Evolutionary conservation across 2,113 vertebrate genomes (phyloP).

Genomic region (Vulpes lagopus): DNA sequence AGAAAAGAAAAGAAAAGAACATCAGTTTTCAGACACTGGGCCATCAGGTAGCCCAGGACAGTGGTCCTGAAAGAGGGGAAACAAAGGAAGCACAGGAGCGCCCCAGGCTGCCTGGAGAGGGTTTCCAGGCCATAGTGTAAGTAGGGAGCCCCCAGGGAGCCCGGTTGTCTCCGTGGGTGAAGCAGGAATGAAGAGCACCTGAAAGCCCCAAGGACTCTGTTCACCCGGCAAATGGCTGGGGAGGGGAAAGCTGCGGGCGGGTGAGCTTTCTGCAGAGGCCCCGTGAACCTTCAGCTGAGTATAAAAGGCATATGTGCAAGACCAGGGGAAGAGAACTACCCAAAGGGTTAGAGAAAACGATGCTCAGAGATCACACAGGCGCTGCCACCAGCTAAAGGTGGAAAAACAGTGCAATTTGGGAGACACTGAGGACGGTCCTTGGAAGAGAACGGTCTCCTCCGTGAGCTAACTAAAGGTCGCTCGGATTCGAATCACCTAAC

Average conservation of each 20-base stretch:
- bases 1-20: too few relatives aligned
- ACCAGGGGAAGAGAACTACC: background rate
- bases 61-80: background rate
- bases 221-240: background rate
- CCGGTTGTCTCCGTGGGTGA: background rate
- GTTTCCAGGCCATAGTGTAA: background rate
- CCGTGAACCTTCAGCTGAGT: background rate
- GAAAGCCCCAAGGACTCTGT: background rate
- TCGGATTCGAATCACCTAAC: background rate
- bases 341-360: background rate
- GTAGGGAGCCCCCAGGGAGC: background rate
- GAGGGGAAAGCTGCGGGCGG: background rate
- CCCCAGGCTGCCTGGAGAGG: background rate
- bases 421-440: background rate
- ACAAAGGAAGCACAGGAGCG: background rate
- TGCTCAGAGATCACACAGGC: background rate
- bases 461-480: background rate
- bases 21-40: background rate
- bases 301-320: background rate
- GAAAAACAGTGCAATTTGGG: background rate
- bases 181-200: background rate
- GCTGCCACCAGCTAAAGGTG: background rate
- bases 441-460: background rate
- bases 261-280: background rate
- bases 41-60: background rate